Conservation (phyloP, 1,140 invertebrate genomes). For the Drosophila mojavensis region DNA sequence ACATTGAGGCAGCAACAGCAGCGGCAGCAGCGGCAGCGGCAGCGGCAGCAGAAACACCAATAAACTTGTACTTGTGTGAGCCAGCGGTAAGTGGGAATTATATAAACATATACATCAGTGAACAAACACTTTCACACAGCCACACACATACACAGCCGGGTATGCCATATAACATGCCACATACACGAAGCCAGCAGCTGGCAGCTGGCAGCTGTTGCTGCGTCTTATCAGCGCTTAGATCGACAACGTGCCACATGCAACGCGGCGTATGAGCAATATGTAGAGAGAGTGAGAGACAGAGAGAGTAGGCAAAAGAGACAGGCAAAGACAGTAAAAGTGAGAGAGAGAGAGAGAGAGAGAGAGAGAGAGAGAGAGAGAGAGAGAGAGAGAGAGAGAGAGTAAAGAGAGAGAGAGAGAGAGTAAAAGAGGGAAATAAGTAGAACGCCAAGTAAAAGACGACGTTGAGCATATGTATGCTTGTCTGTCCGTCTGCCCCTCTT, state of each 20-base stretch:
- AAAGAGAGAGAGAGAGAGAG: not conserved
- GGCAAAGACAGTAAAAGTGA: no score
- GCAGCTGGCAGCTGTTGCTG: slow-evolving; percentile 49
- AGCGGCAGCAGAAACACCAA: slow-evolving; percentile 45
- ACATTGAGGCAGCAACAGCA: slow-evolving; percentile 51
- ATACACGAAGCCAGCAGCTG: not conserved
- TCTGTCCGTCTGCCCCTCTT: not conserved
- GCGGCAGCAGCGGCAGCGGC: slow-evolving; percentile 22
- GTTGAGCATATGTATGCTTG: slow-evolving; percentile 16
- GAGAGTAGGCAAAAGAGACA: no score
- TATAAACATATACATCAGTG: slow-evolving; percentile 77
- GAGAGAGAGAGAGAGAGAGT: no score
- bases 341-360: no score
- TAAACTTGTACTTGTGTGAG: slow-evolving; percentile 64
- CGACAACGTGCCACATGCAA: slow-evolving; percentile 49
- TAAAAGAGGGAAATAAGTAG: slow-evolving; percentile 3
- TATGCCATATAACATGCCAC: not conserved
- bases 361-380: not conserved
- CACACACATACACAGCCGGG: not conserved
- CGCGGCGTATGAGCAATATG: slow-evolving; percentile 48
- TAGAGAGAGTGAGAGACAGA: not conserved
- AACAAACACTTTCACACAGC: slow-evolving; percentile 33
- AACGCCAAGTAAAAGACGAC: slow-evolving; percentile 7
- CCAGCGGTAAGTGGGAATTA: slow-evolving; percentile 75
- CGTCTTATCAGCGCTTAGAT: slow-evolving; percentile 51